Percentiles rank a stretch among this genome's conserved stretches.
phyloP scores from a whole-genome alignment of 1,140 invertebrate species.

The Elymnias hypermnestra region DNA sequence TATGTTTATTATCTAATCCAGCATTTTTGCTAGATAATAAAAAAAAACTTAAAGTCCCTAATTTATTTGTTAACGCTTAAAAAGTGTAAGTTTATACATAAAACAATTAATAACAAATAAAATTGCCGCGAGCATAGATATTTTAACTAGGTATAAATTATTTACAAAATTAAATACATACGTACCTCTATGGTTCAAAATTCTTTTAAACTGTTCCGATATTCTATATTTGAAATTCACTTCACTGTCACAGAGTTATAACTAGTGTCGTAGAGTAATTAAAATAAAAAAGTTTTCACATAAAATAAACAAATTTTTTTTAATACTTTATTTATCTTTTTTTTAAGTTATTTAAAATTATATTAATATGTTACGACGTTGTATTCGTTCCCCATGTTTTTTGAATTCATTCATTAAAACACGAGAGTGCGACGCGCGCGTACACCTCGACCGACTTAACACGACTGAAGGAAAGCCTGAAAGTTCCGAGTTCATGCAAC shows the following conservation, averaged over 20 bases:
- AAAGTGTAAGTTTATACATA: no score
- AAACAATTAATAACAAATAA: no score
- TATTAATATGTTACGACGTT: slow-evolving; percentile 8
- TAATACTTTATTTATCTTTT: no score
- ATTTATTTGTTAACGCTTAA: no score
- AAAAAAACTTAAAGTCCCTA: no score
- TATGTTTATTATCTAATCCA: no score
- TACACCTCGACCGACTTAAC: slow-evolving; percentile 10
- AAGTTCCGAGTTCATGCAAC: slow-evolving; percentile 15
- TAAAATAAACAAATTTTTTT: no score
- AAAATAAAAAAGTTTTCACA: slow-evolving; percentile 1
- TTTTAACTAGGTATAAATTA: no score
- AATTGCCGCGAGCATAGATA: no score
- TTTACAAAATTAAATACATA: background rate
- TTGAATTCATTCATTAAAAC: background rate
- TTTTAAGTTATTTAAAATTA: no score
- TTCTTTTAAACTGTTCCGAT: background rate
- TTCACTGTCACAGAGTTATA: background rate
- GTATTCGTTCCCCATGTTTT: background rate
- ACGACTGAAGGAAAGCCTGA: slow-evolving; percentile 13
- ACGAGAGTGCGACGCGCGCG: slow-evolving; percentile 2
- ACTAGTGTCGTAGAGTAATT: background rate
- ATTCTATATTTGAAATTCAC: background rate
- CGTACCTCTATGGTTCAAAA: background rate
- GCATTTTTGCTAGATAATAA: no score